phyloP scores from a whole-genome alignment of 53 echinoderm and acorn worm genomes.

The Arbacia lixula region DNA sequence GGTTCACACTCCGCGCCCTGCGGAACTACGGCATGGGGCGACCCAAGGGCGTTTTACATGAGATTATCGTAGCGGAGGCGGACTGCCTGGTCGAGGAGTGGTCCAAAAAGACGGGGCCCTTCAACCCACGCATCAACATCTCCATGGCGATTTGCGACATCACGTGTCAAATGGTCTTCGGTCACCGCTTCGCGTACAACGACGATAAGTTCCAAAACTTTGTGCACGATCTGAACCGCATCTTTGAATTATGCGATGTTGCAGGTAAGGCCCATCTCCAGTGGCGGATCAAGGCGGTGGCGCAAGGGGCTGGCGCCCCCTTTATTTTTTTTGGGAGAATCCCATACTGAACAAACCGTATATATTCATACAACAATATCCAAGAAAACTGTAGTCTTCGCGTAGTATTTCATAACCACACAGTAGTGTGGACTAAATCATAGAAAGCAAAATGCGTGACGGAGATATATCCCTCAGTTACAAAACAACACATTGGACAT shows the following conservation, averaged over 20 bases:
- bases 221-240: slow-evolving; percentile 29
- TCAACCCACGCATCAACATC: slow-evolving; percentile 30
- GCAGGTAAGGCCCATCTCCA: too few species aligned
- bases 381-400: too few species aligned
- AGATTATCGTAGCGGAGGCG: slow-evolving; percentile 27
- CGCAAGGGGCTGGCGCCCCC: too few species aligned
- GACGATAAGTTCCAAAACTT: slow-evolving; percentile 36
- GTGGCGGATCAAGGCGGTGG: too few species aligned
- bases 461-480: too few species aligned
- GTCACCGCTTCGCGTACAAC: slow-evolving; percentile 61
- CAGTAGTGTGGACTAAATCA: not conserved
- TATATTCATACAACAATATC: too few species aligned
- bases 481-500: too few species aligned
- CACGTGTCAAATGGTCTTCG: slow-evolving; percentile 61
- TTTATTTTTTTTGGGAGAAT: too few species aligned
- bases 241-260: slow-evolving; percentile 41
- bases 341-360: too few species aligned
- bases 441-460: not conserved
- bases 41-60: slow-evolving; percentile 27
- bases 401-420: too few species aligned
- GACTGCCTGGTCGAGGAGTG: not conserved
- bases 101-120: slow-evolving; percentile 5
- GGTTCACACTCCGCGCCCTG: slow-evolving; percentile 56
- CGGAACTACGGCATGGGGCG: slow-evolving; percentile 58
- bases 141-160: slow-evolving; percentile 45